These are phyloP conservation scores for Odobenus rosmarus DNA, from an alignment of 2,113 vertebrate genomes.

Conservation along the genomic window DNA sequence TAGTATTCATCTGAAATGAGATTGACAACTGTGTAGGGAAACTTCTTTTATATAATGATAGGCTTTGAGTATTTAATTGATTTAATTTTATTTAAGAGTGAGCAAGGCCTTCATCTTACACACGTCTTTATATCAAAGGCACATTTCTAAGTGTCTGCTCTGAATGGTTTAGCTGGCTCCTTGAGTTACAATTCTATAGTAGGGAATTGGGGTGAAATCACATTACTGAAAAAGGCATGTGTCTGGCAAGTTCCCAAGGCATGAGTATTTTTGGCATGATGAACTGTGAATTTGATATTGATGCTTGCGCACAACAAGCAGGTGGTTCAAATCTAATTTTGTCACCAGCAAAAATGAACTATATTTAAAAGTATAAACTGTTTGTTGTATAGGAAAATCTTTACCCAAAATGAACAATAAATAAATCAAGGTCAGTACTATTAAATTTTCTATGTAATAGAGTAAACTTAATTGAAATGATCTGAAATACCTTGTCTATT, in stretches of 20 bases:
- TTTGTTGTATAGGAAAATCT: conserved; percentile 59
- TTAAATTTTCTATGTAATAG: conserved; percentile 21
- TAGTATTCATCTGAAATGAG: conserved; percentile 42
- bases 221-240: conserved; percentile 33
- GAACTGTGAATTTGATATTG: conserved; percentile 77
- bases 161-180: background rate
- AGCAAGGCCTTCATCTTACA: background rate
- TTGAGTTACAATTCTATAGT: conserved; percentile 16
- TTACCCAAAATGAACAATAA: conserved; percentile 9
- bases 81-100: conserved; percentile 54
- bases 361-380: conserved; percentile 49
- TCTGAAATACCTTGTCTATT: background rate
- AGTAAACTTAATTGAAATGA: background rate
- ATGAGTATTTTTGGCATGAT: conserved; percentile 57
- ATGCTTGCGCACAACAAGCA: conserved; percentile 67
- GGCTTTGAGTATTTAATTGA: conserved; percentile 57
- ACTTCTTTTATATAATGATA: conserved; percentile 49
- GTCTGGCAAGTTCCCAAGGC: conserved; percentile 53
- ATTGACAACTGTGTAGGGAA: conserved; percentile 22
- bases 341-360: conserved; percentile 55
- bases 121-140: background rate
- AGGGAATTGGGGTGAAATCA: conserved; percentile 42
- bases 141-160: conserved; percentile 36
- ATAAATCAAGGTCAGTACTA: conserved; percentile 41
- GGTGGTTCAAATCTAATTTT: conserved; percentile 80